Evolutionary conservation across 1,140 invertebrate genomes (phyloP), one percentile per base, ranked within the genome.

Genomic region (Tyrophagus putrescentiae): DNA sequence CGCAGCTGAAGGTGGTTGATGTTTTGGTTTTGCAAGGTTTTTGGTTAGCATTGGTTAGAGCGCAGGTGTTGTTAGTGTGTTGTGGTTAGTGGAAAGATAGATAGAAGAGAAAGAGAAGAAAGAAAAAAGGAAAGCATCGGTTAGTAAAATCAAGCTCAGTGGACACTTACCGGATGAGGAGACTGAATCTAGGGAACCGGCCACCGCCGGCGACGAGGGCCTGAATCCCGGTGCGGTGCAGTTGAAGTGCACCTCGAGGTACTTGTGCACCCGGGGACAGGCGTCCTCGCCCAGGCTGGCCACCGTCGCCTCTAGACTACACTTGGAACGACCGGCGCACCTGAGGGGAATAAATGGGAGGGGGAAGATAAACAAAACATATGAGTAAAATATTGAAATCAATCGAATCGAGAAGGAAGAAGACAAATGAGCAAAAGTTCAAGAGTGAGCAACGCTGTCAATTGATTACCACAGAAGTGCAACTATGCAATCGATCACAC

Each of bases 161-260:
- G 25, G 25, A 54, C 27, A 13, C 52, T 54, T 54, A 54, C 52
- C 52, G 28, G 27, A 54, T n/a, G n/a, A n/a, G n/a, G n/a, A n/a
- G n/a, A 54, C 39, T 27, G 25, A 3, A 21, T n/a, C 28, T 16
- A 2, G 27, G 52, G 52, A 27, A 32, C 13, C 3, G 4, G 25
- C 1, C 9, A 52, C 45, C n/a, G n/a, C n/a, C n/a, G 45, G 45
- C 45, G 7, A 48, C 45, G 31, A 7, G 7, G 45, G 32, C 9
- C 27, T 16, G 27, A 34, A 31, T 33, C 52, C 4, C 13, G 52
- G 52, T 39, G 42, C 31, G 42, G 65, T 61, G 41, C 91, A 95
- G 67, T 84, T 81, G 76, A 90, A 94, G 70, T 94, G 90, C 23
- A 87, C 89, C 76, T 96, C 91, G 52, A 94, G 77, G 75, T 95